Evolutionary conservation across 2,797 vertebrate species (phyloP).

Genomic region (Coregonus sp.): DNA sequence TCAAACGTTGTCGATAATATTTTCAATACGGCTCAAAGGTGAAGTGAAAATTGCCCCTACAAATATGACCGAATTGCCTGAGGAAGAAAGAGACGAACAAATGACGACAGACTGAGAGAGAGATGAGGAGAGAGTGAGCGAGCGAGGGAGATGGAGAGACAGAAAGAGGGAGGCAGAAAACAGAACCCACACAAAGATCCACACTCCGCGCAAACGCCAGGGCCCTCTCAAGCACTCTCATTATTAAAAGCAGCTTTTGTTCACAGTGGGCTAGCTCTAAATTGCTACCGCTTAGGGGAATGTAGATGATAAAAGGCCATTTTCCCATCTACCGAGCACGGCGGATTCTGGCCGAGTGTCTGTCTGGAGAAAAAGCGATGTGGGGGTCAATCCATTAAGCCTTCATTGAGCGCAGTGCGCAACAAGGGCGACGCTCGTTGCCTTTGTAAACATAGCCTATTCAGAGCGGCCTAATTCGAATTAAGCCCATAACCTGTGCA

Average conservation of each 20-base stretch:
- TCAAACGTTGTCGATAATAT: constrained; percentile 48
- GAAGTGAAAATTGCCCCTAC: constrained; percentile 4
- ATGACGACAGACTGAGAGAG: not conserved
- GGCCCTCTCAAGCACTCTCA: constrained; percentile 32
- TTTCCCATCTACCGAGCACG: constrained; percentile 57
- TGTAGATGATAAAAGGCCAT: constrained; percentile 77
- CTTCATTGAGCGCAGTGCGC: constrained; percentile 82
- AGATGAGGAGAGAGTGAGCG: not conserved
- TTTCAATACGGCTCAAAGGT: not conserved
- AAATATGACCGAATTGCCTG: not conserved
- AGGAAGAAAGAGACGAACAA: not conserved
- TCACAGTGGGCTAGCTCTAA: constrained; percentile 27
- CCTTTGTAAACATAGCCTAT: constrained; percentile 83
- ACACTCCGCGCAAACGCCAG: constrained; percentile 10
- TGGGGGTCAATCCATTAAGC: constrained; percentile 87
- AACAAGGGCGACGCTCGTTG: constrained; percentile 81
- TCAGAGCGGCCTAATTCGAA: constrained; percentile 86
- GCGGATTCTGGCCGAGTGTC: constrained; percentile 75
- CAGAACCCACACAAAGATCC: constrained; percentile 3
- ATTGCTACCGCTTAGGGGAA: constrained; percentile 72
- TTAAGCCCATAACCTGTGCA: constrained; percentile 87
- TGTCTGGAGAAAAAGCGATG: constrained; percentile 81
- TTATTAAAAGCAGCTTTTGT: constrained; percentile 51
- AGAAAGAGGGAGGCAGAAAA: constrained; percentile 1
- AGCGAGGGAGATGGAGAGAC: not conserved